Evolutionary conservation across 2,888 invertebrate species (phyloP).

Genomic region (Dioctria rufipes): DNA sequence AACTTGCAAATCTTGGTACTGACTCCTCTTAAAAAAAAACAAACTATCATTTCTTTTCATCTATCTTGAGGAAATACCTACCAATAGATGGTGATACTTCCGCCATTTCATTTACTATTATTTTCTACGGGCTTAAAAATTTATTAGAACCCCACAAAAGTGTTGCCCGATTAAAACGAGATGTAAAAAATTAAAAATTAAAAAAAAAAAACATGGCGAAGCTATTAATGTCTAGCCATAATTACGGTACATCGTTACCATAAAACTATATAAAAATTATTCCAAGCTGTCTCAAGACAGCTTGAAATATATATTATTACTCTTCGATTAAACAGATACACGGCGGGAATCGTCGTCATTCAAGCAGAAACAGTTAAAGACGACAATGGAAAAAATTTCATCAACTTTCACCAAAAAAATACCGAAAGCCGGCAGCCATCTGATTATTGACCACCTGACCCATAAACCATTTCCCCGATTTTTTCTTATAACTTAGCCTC

Average conservation of each 20-base stretch:
- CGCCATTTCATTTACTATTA: too few relatives aligned
- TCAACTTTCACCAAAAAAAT: conserved; percentile 50
- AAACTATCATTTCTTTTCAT: too few relatives aligned
- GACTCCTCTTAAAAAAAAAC: too few relatives aligned
- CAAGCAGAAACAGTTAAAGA: conserved; percentile 1
- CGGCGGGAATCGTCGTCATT: background rate
- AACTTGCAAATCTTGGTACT: too few relatives aligned
- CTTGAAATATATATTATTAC: conserved; percentile 9
- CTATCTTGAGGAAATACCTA: too few relatives aligned
- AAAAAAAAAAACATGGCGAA: background rate
- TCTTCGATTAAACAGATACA: background rate
- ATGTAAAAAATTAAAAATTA: too few relatives aligned
- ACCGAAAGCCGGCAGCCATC: conserved; percentile 44
- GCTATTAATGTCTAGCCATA: conserved; percentile 12
- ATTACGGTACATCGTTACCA: conserved; percentile 15
- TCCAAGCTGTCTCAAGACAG: background rate
- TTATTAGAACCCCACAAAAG: too few relatives aligned
- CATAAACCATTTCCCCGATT: conserved; percentile 52
- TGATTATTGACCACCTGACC: conserved; percentile 55
- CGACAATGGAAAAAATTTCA: conserved; percentile 10
- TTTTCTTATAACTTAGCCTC: conserved; percentile 28
- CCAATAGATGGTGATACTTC: too few relatives aligned
- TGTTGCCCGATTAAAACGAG: too few relatives aligned
- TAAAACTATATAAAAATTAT: conserved; percentile 1
- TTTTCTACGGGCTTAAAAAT: too few relatives aligned